Conservation (phyloP, 2,888 invertebrate species). For the Drosophila picticornis region DNA sequence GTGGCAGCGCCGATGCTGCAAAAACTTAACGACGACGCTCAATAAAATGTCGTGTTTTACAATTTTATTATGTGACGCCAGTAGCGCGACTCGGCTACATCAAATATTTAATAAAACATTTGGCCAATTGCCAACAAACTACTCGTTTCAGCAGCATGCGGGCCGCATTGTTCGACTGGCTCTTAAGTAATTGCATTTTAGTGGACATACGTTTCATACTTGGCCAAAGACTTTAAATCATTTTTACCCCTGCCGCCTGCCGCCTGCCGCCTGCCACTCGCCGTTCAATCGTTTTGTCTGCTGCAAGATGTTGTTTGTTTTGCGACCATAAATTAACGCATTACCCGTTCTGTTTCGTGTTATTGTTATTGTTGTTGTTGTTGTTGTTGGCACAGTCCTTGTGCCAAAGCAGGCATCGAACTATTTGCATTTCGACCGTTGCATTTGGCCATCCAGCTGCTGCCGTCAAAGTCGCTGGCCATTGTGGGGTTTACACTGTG, state of each 20-base stretch:
- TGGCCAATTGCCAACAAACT: constrained; percentile 12
- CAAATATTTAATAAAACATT: constrained; percentile 69
- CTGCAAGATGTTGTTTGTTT: constrained; percentile 64
- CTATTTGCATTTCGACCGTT: constrained; percentile 76
- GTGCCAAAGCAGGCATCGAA: constrained; percentile 67
- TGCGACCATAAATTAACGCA: constrained; percentile 78
- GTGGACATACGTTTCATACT: constrained; percentile 71
- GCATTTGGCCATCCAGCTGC: constrained; percentile 71
- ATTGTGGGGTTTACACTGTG: constrained; percentile 72
- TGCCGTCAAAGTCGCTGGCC: constrained; percentile 67
- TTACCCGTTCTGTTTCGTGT: constrained; percentile 47
- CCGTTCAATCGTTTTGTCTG: constrained; percentile 32
- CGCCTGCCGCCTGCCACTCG: background rate
- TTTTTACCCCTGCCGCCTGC: constrained; percentile 15
- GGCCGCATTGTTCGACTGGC: constrained; percentile 44
- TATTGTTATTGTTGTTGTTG: constrained; percentile 3
- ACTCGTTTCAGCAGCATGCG: constrained; percentile 3
- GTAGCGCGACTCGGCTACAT: constrained; percentile 54
- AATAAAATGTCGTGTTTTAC: constrained; percentile 82
- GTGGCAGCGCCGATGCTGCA: background rate
- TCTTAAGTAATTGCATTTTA: constrained; percentile 78
- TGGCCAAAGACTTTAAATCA: constrained; percentile 64
- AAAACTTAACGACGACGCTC: constrained; percentile 32
- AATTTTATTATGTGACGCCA: constrained; percentile 82
- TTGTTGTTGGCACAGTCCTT: constrained; percentile 52